Conservation (phyloP, 2,113 vertebrate genomes). For the Odocoileus virginianus region DNA sequence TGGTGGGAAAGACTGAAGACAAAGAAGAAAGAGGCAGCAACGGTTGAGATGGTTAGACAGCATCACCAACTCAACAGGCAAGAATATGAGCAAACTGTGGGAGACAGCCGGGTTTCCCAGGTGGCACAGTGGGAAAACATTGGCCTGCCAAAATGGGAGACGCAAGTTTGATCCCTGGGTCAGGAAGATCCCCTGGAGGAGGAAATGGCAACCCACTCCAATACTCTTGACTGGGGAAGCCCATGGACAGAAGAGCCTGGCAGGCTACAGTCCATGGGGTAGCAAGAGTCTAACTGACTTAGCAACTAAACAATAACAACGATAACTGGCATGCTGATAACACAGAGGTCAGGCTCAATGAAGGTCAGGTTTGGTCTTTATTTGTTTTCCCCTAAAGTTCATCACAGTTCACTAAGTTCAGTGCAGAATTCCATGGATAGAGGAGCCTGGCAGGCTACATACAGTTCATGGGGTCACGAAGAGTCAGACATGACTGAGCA, state of each 20-base stretch:
- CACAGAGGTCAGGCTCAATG: not conserved
- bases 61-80: not conserved
- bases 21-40: not conserved
- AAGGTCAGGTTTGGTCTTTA: not conserved
- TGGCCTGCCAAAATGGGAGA: not conserved
- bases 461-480: not conserved
- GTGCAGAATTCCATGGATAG: not conserved
- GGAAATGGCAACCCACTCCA: not conserved
- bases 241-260: not conserved
- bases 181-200: not conserved
- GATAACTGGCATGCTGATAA: not conserved
- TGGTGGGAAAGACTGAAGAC: not conserved
- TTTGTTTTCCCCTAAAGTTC: not conserved
- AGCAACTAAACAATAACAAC: not conserved
- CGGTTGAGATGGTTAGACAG: not conserved
- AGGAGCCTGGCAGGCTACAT: not conserved
- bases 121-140: not conserved
- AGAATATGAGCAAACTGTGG: not conserved
- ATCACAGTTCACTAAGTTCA: not conserved
- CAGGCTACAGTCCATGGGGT: not conserved
- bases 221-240: not conserved
- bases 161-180: not conserved
- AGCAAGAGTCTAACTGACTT: not conserved
- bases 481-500: not conserved
- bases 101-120: not conserved